Percentiles rank a stretch among this genome's conserved stretches.
phyloP scores from a whole-genome alignment of 2,888 invertebrate genomes.

The Torymus auratus region DNA sequence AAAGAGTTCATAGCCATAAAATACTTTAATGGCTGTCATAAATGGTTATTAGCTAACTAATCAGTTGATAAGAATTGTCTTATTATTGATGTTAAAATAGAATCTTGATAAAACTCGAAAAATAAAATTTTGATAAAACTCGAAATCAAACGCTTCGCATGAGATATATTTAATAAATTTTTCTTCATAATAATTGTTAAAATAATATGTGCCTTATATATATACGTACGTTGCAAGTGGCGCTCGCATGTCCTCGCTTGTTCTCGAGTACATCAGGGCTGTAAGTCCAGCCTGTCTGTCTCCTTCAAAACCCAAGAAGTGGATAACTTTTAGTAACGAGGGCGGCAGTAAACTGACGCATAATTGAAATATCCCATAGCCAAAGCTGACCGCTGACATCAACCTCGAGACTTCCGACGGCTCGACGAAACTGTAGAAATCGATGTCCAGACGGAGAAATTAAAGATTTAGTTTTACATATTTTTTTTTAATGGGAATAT shows the following conservation, averaged over 20 bases:
- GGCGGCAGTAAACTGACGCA: constrained; percentile 83
- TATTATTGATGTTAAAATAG: too few relatives aligned
- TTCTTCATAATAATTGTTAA: neutral
- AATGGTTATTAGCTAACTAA: too few relatives aligned
- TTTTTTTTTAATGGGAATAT: too few relatives aligned
- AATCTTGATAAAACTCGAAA: too few relatives aligned
- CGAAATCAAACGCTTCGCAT: too few relatives aligned
- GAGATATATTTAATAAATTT: constrained; percentile 2
- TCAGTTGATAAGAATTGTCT: too few relatives aligned
- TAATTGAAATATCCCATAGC: constrained; percentile 84
- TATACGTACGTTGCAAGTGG: constrained; percentile 81
- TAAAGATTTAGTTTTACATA: too few relatives aligned
- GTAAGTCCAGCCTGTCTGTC: constrained; percentile 80
- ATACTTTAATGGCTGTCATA: too few relatives aligned
- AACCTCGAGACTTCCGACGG: constrained; percentile 80
- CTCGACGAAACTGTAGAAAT: constrained; percentile 73
- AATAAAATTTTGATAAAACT: too few relatives aligned
- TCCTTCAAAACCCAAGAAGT: constrained; percentile 83
- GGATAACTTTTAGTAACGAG: constrained; percentile 80
- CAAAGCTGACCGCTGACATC: constrained; percentile 84
- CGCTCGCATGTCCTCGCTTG: constrained; percentile 82
- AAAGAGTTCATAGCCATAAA: too few relatives aligned
- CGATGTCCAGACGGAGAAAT: neutral
- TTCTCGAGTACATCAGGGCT: constrained; percentile 81
- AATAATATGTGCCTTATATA: neutral